phyloP scores from a whole-genome alignment of 2,113 vertebrate species.

The Saccopteryx bilineata region DNA sequence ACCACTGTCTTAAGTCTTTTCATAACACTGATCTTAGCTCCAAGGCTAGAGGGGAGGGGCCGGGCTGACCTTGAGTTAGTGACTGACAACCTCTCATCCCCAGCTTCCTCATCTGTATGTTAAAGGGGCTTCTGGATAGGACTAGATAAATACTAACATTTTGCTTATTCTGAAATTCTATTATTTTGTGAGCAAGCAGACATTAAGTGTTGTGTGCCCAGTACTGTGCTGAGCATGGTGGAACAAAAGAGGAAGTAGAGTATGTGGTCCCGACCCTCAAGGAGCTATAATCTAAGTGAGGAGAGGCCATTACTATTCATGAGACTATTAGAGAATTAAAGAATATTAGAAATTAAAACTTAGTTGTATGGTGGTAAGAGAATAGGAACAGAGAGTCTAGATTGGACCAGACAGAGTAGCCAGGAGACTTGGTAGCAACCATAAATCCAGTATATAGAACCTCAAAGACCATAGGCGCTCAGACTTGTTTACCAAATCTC shows the following conservation, averaged over 20 bases:
- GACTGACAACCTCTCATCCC: not conserved
- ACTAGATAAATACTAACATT: not conserved
- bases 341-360: not conserved
- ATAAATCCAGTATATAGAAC: not conserved
- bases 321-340: not conserved
- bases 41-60: not conserved
- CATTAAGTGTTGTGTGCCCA: not conserved
- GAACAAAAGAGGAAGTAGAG: not conserved
- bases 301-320: not conserved
- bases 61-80: not conserved
- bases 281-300: not conserved
- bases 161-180: not conserved
- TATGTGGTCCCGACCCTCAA: not conserved
- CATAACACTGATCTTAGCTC: not conserved
- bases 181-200: not conserved
- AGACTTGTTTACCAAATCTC: not conserved
- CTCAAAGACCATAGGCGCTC: not conserved
- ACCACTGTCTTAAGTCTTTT: too few species aligned
- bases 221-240: not conserved
- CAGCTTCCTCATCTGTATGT: not conserved
- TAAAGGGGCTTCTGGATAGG: not conserved
- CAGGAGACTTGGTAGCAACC: not conserved
- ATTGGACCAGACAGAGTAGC: not conserved
- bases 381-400: not conserved
- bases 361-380: not conserved